These are phyloP conservation scores for Aspidiotus rigidus DNA, from an alignment of 2,888 invertebrate genomes.

Conservation along the genomic window DNA sequence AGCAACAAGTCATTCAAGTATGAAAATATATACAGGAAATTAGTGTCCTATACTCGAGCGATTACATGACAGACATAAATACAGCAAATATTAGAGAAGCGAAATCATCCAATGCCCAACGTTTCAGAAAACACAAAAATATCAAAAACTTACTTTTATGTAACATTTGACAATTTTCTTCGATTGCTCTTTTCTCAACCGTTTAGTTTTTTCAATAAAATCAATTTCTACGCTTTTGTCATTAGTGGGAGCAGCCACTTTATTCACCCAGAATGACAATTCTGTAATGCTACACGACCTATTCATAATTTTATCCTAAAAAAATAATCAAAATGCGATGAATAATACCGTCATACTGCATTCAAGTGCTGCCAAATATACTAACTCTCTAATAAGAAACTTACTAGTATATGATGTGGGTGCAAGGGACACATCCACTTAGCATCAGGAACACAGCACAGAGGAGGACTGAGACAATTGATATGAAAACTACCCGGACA, in stretches of 20 bases:
- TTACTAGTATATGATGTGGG: constrained; percentile 76
- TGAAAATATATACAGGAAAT: background rate
- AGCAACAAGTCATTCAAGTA: no score
- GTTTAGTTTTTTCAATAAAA: constrained; percentile 18
- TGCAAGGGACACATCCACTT: constrained; percentile 99
- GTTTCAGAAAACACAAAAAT: background rate
- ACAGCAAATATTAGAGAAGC: no score
- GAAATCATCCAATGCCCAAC: no score
- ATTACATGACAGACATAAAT: background rate
- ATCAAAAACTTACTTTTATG: background rate
- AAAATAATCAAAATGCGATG: constrained; percentile 1
- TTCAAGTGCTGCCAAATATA: no score
- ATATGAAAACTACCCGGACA: constrained; percentile 78
- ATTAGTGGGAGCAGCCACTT: constrained; percentile 17
- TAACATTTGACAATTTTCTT: background rate
- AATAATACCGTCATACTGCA: background rate
- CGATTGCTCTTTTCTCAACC: background rate
- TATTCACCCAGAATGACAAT: constrained; percentile 18
- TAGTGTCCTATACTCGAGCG: background rate
- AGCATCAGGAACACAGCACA: constrained; percentile 76
- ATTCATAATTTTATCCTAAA: constrained; percentile 23
- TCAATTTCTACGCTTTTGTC: constrained; percentile 15
- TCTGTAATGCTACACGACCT: constrained; percentile 19
- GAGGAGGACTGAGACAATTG: constrained; percentile 88
- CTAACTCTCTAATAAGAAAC: background rate